Percentiles rank a stretch among this genome's conserved stretches.
phyloP scores from a whole-genome alignment of 92 coral and sea anemone species.

The Ricordea florida region DNA sequence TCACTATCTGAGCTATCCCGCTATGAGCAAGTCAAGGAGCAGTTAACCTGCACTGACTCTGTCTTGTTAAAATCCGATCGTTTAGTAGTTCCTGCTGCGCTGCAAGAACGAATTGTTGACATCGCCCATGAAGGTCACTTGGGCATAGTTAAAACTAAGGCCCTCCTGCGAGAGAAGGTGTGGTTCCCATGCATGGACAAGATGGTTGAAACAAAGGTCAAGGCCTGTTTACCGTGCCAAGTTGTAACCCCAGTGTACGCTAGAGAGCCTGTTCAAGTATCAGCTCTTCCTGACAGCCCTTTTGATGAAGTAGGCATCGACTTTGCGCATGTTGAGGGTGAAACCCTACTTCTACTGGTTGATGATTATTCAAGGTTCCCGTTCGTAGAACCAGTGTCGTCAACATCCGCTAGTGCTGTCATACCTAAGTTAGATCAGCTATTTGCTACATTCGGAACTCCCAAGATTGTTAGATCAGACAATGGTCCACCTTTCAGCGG shows the following conservation, averaged over 20 bases:
- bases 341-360: constrained; percentile 36
- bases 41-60: no score
- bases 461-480: constrained; percentile 41
- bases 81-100: no score
- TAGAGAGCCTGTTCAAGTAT: constrained; percentile 50
- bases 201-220: constrained; percentile 19
- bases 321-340: constrained; percentile 42
- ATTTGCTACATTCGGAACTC: constrained; percentile 53
- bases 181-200: constrained; percentile 50
- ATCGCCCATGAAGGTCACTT: no score
- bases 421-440: constrained; percentile 42
- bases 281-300: constrained; percentile 47
- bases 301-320: constrained; percentile 54
- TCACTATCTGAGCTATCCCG: no score
- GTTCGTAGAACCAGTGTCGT: constrained; percentile 56
- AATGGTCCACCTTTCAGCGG: constrained; percentile 75
- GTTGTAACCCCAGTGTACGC: constrained; percentile 39
- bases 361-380: constrained; percentile 54
- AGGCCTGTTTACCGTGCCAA: constrained; percentile 50
- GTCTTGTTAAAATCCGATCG: no score
- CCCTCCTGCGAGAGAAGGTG: no score
- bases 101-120: no score
- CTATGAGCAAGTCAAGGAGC: no score
- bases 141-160: no score
- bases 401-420: constrained; percentile 40